phyloP scores from a whole-genome alignment of 2,888 invertebrate species.

The Trichogramma dendrolimi region DNA sequence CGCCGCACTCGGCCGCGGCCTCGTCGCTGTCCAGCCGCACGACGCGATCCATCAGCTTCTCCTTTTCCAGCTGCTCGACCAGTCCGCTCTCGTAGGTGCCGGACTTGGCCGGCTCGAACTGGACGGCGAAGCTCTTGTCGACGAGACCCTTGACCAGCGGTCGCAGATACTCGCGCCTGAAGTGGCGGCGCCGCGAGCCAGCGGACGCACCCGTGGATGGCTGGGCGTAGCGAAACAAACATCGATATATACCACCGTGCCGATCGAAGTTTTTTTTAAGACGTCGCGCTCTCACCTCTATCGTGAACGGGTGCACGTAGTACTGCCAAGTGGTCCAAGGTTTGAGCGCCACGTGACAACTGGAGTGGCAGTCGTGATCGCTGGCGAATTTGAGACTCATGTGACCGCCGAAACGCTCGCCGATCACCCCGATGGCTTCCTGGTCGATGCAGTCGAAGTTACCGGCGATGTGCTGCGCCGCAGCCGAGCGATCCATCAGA shows the following conservation, averaged over 20 bases:
- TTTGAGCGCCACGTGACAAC: slow-evolving; percentile 15
- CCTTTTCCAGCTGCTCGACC: no score
- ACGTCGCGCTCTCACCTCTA: slow-evolving; percentile 3
- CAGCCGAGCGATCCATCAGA: slow-evolving; percentile 13
- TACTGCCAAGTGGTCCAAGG: slow-evolving; percentile 19
- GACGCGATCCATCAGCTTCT: no score
- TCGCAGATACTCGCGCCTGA: neutral
- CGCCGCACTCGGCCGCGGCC: neutral
- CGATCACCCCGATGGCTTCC: slow-evolving; percentile 12
- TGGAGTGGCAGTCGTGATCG: neutral
- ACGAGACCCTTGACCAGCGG: neutral
- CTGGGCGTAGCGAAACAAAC: neutral
- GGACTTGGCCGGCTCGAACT: neutral
- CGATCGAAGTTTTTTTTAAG: neutral
- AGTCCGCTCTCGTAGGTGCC: no score
- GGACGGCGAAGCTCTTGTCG: slow-evolving; percentile 2
- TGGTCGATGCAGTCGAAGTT: slow-evolving; percentile 8
- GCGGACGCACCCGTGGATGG: neutral
- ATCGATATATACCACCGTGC: neutral
- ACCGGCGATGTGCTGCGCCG: neutral
- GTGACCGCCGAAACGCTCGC: slow-evolving; percentile 22
- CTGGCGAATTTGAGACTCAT: slow-evolving; percentile 14
- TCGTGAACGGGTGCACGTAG: slow-evolving; percentile 17
- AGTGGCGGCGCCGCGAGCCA: neutral
- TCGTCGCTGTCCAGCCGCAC: neutral